phyloP scores from a whole-genome alignment of 1,140 invertebrate genomes.

The Drosophila kurseongensis region DNA sequence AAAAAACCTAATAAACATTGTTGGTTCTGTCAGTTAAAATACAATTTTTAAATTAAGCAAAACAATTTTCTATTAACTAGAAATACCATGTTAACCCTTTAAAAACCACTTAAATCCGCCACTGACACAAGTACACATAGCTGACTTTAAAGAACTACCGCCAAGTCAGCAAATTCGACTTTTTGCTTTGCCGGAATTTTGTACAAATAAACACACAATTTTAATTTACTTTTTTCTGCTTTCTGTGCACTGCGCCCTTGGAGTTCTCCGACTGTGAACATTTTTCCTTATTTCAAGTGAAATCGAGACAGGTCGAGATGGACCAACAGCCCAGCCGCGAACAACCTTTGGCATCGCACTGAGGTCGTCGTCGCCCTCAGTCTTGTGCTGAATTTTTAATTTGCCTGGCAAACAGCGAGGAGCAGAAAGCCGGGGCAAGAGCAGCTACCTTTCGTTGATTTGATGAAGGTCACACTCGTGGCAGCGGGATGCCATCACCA shows the following conservation, averaged over 20 bases:
- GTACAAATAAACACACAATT: constrained; percentile 79
- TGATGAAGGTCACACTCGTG: constrained; percentile 56
- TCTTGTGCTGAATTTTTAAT: constrained; percentile 80
- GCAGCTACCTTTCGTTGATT: constrained; percentile 51
- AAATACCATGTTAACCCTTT: not conserved
- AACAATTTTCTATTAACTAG: no score
- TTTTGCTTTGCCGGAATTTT: constrained; percentile 60
- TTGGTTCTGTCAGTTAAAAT: no score
- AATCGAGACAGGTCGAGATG: constrained; percentile 80
- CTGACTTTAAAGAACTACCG: constrained; percentile 56
- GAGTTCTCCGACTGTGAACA: constrained; percentile 12
- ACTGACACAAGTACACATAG: constrained; percentile 12
- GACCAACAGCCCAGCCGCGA: constrained; percentile 63
- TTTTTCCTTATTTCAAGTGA: constrained; percentile 74
- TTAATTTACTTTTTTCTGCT: constrained; percentile 78
- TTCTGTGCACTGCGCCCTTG: constrained; percentile 31
- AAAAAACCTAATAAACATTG: no score
- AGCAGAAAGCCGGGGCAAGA: constrained; percentile 27
- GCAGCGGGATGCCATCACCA: constrained; percentile 41
- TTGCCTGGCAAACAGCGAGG: constrained; percentile 68
- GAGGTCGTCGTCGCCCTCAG: constrained; percentile 50
- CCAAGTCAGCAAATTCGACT: constrained; percentile 51
- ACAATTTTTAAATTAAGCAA: no score
- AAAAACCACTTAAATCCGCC: not conserved
- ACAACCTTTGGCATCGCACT: constrained; percentile 44